These are phyloP conservation scores for Lucifuga dentata DNA, from an alignment of 2,113 vertebrate genomes.

Conservation along the genomic window DNA sequence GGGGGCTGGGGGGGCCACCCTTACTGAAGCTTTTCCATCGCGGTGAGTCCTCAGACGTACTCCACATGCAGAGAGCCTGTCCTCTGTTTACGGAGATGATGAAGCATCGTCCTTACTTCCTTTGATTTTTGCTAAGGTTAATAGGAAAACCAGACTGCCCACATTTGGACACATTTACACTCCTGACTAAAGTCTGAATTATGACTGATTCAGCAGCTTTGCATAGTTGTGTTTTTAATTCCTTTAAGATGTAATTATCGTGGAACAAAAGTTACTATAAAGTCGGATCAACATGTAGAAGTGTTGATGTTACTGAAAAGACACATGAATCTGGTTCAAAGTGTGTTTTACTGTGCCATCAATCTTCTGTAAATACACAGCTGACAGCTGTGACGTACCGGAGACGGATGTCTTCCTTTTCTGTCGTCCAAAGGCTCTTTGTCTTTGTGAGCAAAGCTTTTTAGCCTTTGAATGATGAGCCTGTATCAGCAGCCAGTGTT, in stretches of 20 bases:
- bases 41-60: conserved; percentile 71
- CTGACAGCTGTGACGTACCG: conserved; percentile 31
- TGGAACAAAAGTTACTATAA: not conserved
- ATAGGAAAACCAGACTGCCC: conserved; percentile 58
- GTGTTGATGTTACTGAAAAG: conserved; percentile 14
- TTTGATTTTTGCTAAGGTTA: conserved; percentile 33
- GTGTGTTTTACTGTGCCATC: conserved; percentile 45
- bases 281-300: too few species aligned
- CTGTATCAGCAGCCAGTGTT: conserved; percentile 36
- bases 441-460: conserved; percentile 34
- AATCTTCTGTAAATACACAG: conserved; percentile 38
- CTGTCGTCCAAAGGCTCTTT: conserved; percentile 50
- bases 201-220: not conserved
- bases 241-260: conserved; percentile 26
- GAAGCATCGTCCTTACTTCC: conserved; percentile 61
- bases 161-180: not conserved
- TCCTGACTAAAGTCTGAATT: not conserved
- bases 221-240: too few species aligned
- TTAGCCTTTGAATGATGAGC: conserved; percentile 28
- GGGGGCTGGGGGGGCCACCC: conserved; percentile 68
- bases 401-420: conserved; percentile 68
- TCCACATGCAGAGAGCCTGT: conserved; percentile 66
- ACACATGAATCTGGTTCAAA: conserved; percentile 5
- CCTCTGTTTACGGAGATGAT: conserved; percentile 77
- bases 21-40: conserved; percentile 75